phyloP scores from a whole-genome alignment of 2,888 invertebrate genomes.

The Xylota segnis region DNA sequence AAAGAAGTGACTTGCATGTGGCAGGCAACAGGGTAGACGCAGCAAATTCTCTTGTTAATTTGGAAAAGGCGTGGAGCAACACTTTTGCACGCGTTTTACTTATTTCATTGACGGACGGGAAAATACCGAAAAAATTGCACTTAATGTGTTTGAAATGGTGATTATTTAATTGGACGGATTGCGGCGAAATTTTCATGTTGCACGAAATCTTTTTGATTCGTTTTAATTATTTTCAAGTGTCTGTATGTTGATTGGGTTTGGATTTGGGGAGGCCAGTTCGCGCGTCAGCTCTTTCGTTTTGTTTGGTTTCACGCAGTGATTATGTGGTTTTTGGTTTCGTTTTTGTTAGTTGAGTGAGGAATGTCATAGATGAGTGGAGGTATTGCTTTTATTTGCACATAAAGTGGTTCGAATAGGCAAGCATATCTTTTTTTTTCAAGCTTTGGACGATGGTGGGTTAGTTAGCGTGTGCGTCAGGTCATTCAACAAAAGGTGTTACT shows the following conservation, averaged over 20 bases:
- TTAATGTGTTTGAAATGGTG: constrained; percentile 61
- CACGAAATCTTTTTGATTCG: constrained; percentile 34
- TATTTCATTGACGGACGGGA: constrained; percentile 49
- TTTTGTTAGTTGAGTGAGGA: not conserved
- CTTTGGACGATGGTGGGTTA: no score
- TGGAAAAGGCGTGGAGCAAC: constrained; percentile 69
- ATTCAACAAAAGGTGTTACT: no score
- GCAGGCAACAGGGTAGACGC: constrained; percentile 47
- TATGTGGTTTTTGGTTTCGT: constrained; percentile 8
- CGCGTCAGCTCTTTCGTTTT: constrained; percentile 37
- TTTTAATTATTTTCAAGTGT: constrained; percentile 44
- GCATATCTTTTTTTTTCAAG: no score
- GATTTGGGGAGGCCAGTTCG: constrained; percentile 21
- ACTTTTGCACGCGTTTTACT: constrained; percentile 62
- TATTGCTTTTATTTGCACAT: not conserved
- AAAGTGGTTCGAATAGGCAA: not conserved
- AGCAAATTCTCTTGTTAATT: constrained; percentile 52
- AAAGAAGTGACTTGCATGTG: constrained; percentile 51
- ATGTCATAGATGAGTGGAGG: not conserved
- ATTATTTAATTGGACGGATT: constrained; percentile 68
- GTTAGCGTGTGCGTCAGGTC: no score
- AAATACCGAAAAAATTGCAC: constrained; percentile 48
- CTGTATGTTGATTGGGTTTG: constrained; percentile 6
- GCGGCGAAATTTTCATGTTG: constrained; percentile 49
- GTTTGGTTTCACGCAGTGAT: constrained; percentile 14